Conservation (phyloP, 2,113 vertebrate genomes). For the Nannospalax galili region DNA sequence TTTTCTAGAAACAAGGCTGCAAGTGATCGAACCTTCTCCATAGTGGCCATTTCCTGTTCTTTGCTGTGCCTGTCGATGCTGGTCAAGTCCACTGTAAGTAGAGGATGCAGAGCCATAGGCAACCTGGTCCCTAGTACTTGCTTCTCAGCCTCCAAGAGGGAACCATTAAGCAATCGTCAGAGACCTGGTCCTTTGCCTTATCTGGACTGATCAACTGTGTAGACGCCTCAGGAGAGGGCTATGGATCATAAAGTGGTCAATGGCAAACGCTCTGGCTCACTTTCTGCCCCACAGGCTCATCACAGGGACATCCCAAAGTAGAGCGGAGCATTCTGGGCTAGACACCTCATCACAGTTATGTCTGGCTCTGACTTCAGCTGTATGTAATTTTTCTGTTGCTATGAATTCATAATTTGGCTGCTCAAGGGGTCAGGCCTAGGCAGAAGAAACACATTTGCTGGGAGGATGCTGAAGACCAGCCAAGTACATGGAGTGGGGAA, state of each 20-base stretch:
- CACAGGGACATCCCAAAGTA: neutral
- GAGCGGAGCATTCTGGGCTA: neutral
- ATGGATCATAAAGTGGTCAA: neutral
- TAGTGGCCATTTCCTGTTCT: slow-evolving; percentile 90
- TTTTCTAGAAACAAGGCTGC: slow-evolving; percentile 90
- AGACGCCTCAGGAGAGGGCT: neutral
- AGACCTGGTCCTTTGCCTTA: neutral
- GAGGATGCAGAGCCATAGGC: neutral
- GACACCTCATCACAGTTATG: neutral
- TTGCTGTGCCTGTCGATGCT: slow-evolving; percentile 91
- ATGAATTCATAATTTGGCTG: neutral
- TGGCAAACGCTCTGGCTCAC: neutral
- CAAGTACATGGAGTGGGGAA: neutral
- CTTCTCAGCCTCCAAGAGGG: neutral
- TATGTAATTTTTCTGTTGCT: neutral
- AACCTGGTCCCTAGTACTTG: neutral
- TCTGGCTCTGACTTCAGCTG: neutral
- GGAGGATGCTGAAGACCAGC: neutral
- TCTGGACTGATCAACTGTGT: neutral
- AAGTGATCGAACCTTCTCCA: slow-evolving; percentile 86
- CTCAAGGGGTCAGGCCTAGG: neutral
- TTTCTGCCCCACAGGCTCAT: neutral
- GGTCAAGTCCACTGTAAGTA: slow-evolving; percentile 93
- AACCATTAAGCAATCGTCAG: neutral
- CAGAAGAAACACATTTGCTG: neutral